phyloP scores from a whole-genome alignment of 2,888 invertebrate genomes.

The Acrobasis consociella region DNA sequence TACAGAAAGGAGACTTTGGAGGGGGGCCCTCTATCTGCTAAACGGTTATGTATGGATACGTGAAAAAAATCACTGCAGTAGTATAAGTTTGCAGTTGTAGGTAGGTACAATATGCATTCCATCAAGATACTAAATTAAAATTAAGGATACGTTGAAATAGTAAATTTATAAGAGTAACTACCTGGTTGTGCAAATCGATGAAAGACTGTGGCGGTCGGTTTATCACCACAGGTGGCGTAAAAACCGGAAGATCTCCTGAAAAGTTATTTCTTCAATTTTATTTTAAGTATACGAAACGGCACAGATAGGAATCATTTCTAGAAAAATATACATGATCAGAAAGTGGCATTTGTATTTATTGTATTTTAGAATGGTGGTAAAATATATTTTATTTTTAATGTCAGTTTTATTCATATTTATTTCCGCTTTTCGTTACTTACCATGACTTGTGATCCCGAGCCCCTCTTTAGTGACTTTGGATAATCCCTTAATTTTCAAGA shows the following conservation, averaged over 20 bases:
- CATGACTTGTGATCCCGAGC: slow-evolving; percentile 67
- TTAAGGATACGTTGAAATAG: neutral
- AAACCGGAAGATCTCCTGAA: slow-evolving; percentile 71
- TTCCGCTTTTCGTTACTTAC: slow-evolving; percentile 48
- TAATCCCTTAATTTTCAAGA: slow-evolving; percentile 85
- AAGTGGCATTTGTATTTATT: neutral
- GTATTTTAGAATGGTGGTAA: neutral
- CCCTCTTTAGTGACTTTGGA: slow-evolving; percentile 82
- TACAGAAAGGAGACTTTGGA: no score
- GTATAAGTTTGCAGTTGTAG: no score
- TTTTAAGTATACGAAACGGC: neutral
- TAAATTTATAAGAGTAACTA: slow-evolving; percentile 34
- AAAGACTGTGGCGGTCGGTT: slow-evolving; percentile 73
- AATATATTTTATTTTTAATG: neutral
- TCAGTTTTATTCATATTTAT: slow-evolving; percentile 11
- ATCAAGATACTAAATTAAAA: no score
- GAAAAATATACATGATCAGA: neutral
- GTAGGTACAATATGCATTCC: no score
- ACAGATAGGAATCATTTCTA: no score
- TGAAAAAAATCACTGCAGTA: no score
- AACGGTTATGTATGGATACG: no score
- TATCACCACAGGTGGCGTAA: slow-evolving; percentile 76
- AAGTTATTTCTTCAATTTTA: slow-evolving; percentile 15
- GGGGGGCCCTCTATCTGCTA: no score
- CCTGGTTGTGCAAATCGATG: slow-evolving; percentile 70